phyloP scores from a whole-genome alignment of 2,888 invertebrate species.

The Saturnia pavonia region DNA sequence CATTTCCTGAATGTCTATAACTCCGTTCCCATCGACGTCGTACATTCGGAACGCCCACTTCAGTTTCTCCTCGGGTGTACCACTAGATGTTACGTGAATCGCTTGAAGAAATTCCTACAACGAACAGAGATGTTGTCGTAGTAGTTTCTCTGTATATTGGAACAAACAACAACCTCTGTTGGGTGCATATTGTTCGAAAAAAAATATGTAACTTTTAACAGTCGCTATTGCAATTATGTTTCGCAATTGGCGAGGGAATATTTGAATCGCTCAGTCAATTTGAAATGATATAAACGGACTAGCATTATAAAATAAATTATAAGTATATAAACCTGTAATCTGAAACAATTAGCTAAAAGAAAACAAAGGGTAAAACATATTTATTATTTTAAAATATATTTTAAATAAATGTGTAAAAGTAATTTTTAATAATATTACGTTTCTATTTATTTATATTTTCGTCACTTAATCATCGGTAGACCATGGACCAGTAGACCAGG shows the following conservation, averaged over 20 bases:
- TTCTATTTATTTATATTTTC: neutral
- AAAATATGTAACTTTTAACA: constrained; percentile 25
- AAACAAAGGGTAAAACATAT: neutral
- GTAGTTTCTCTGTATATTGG: constrained; percentile 14
- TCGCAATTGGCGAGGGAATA: constrained; percentile 28
- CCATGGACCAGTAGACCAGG: no score
- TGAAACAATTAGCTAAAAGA: neutral
- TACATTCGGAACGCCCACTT: constrained; percentile 99
- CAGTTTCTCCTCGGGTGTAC: constrained; percentile 98
- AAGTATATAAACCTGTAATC: neutral
- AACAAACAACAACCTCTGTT: constrained; percentile 33
- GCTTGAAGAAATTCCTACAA: constrained; percentile 97
- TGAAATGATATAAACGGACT: neutral
- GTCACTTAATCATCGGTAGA: neutral
- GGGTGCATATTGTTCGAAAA: constrained; percentile 34
- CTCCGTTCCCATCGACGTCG: constrained; percentile 98
- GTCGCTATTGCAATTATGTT: constrained; percentile 25
- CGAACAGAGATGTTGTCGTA: constrained; percentile 51
- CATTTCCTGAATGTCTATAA: constrained; percentile 99
- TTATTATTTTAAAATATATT: neutral
- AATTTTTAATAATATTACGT: neutral
- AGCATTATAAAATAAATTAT: neutral
- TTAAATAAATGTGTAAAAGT: neutral
- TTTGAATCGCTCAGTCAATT: neutral
- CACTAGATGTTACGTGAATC: constrained; percentile 98